Percentiles rank a stretch among this genome's conserved stretches.
Conservation (phyloP, 2,888 invertebrate genomes). For the Phymatocera aterrima region DNA sequence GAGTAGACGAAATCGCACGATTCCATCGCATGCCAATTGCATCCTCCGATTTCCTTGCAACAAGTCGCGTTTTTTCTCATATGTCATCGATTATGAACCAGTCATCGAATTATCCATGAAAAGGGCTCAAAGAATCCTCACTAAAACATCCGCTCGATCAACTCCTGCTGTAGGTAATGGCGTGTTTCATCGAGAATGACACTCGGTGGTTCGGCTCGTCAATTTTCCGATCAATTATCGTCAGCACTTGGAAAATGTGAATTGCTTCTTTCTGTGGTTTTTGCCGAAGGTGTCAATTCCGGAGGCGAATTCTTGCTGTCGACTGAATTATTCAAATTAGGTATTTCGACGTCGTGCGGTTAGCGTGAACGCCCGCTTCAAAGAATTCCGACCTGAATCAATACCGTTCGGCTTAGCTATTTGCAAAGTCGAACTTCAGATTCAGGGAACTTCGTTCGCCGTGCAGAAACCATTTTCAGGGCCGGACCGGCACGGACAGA, state of each 20-base stretch:
- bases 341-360: background rate
- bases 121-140: no score
- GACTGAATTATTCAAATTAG: background rate
- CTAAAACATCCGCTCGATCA: no score
- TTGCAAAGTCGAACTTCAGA: background rate
- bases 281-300: background rate
- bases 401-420: background rate
- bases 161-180: background rate
- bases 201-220: slow-evolving; percentile 9
- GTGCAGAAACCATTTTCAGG: background rate
- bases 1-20: no score
- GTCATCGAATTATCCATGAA: background rate
- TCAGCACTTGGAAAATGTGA: background rate
- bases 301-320: background rate
- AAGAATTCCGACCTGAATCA: background rate
- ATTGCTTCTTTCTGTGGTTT: no score
- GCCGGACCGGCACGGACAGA: slow-evolving; percentile 5
- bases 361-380: background rate
- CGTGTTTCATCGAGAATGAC: background rate
- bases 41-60: no score
- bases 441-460: slow-evolving; percentile 18
- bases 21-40: no score
- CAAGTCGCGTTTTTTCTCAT: no score
- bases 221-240: slow-evolving; percentile 25
- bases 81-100: no score